These are phyloP conservation scores for Sinocyclocheilus anshuiensis DNA, from an alignment of 2,113 vertebrate genomes.

Conservation along the genomic window DNA sequence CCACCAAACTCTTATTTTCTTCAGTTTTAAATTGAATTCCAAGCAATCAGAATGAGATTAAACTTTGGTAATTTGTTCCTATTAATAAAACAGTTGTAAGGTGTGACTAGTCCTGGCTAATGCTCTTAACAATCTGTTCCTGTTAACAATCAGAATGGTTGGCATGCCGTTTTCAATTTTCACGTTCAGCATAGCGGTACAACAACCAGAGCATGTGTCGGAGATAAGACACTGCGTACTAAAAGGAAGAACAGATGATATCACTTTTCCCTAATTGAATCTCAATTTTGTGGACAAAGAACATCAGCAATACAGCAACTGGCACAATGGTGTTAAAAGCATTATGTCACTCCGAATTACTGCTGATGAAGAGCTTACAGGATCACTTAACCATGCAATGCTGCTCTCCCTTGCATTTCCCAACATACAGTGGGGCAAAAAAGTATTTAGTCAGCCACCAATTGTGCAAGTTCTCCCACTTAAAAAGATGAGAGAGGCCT, in stretches of 20 bases:
- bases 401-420: too few species aligned
- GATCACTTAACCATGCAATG: neutral
- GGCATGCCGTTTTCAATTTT: neutral
- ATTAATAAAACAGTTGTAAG: slow-evolving; percentile 2
- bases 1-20: neutral
- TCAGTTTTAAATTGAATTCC: neutral
- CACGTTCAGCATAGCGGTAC: neutral
- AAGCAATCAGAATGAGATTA: neutral
- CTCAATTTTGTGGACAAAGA: neutral
- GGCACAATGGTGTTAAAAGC: neutral
- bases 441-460: too few species aligned
- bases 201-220: neutral
- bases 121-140: slow-evolving; percentile 19
- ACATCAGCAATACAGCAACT: neutral
- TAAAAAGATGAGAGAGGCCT: too few species aligned
- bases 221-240: neutral
- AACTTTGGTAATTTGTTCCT: slow-evolving; percentile 15
- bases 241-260: neutral
- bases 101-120: neutral
- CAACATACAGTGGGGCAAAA: too few species aligned
- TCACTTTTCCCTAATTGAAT: neutral
- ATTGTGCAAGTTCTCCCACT: too few species aligned
- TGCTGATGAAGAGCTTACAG: neutral
- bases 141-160: neutral
- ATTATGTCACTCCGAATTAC: neutral